phyloP scores from a whole-genome alignment of 2,888 invertebrate species.

The Hirtodrosophila trivittata region DNA sequence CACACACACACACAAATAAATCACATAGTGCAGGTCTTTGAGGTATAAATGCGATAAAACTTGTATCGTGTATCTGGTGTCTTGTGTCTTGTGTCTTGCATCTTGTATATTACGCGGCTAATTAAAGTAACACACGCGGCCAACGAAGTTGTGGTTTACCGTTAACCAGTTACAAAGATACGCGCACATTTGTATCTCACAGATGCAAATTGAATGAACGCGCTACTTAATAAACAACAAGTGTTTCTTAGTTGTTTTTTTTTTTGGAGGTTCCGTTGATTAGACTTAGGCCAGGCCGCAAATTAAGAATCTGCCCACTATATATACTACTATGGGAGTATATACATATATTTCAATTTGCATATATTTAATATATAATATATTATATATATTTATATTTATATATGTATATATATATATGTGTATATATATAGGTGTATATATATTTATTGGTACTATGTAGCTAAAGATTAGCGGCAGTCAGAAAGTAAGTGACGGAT shows the following conservation, averaged over 20 bases:
- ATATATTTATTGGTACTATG: slow-evolving; percentile 3
- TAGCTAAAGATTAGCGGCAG: slow-evolving; percentile 32
- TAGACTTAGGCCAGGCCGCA: not conserved
- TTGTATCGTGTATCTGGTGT: not conserved
- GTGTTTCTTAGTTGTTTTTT: slow-evolving; percentile 29
- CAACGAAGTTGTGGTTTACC: slow-evolving; percentile 13
- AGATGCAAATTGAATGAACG: slow-evolving; percentile 19
- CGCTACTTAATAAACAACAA: slow-evolving; percentile 43
- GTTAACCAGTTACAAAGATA: slow-evolving; percentile 23
- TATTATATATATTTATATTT: not conserved
- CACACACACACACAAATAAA: slow-evolving; percentile 3
- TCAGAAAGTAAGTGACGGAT: slow-evolving; percentile 31
- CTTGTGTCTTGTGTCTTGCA: not conserved
- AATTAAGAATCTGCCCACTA: not conserved
- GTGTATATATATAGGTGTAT: slow-evolving; percentile 24
- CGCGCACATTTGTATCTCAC: slow-evolving; percentile 15
- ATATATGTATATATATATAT: not conserved
- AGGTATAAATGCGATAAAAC: not conserved
- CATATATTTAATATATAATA: no score
- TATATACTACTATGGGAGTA: not conserved
- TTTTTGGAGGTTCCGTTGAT: not conserved
- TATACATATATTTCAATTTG: not conserved
- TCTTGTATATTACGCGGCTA: slow-evolving; percentile 12
- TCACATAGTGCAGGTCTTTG: no score
- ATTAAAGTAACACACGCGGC: slow-evolving; percentile 7